Base-by-base conservation (phyloP, 2,888 invertebrate genomes). In the Diogma glabrata region DNA sequence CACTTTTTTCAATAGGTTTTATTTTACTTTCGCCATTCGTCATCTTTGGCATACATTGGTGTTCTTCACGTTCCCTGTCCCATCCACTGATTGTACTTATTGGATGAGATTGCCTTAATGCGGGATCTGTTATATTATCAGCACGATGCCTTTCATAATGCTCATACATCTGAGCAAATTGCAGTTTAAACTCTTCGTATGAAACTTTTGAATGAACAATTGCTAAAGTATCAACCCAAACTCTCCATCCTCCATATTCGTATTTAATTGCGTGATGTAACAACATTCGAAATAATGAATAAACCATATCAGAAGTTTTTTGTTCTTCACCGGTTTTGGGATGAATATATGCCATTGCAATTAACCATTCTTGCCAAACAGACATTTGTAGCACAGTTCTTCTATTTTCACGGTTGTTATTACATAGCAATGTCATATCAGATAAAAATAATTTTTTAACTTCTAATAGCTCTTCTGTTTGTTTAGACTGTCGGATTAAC, bases 311-410 rank as follows among this genome's bases (percentile, higher is more conserved):
- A 0, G 94, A 93, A 51, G 96, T 87, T 71, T 94, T 91, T 67
- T 94, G 92, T 64, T 97, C 94, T 64, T 95, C 94, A 0, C 86
- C 82, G 61, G 85, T 92, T 69, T 90, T 88, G 0, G 97, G 97
- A 70, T 95, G 96, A 57, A 99, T 94, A 69, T 96, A 96, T 22
- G 96, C 93, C 85, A 94, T 86, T 5, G 96, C 95, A 60, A 99
- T 97, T 10, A 99, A 76, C 99, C 99, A 99, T 65, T 95, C 97
- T 71, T 92, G 92, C 99, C 99, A 99, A 1, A 99, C 99, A 0
- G 97, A 97, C 99, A 99, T 99, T 73, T 99, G 99, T 38, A 99
- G 75, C 12, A 99, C 94, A 0, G 95, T 97, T 61, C 96, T 78
- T 49, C 97, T 74, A 70, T 99, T 99, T 67, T 99, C 99, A 12